Base-by-base conservation (phyloP, 2,888 invertebrate genomes). In the Acholoe squamosa region DNA sequence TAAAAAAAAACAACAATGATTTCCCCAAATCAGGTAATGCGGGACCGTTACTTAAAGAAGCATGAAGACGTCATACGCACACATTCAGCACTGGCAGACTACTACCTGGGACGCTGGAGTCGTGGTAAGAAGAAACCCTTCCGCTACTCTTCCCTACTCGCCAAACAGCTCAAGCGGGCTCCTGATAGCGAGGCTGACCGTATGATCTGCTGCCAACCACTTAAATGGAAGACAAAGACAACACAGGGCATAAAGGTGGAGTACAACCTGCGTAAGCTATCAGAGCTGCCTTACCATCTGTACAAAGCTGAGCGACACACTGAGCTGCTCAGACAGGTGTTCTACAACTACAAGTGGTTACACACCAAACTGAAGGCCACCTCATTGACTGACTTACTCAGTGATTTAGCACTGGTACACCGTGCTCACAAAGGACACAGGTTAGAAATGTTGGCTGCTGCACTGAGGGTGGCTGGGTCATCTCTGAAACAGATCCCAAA, bases 261-360 rank as follows among this genome's bases (percentile, higher is more conserved):
- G 14, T 94, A 92, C 92, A 95, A 95, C 90, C 90, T 91, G 31
- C 89, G 94, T 19, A 95, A 95, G 90, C 91, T 95, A 92, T 92
- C 92, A 33, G 94, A 94, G 86, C 92, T 95, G 31, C 94, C 94
- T 0, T 93, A 92, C 89, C 92, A 93, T 86, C 91, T 94, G 52
- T 67, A 91, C 31, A 86, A 92, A n/a, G 92, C 93, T 76, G 77
- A 91, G 16, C 92, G 94, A 25, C 98, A 98, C 95, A 97, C 98
- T 90, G 99, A 99, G 95, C 96, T 99, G 25, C 98, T 98, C 95
- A 97, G 97, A 52, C 97, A 98, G 94, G 98, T 99, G 0, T 96
- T 99, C 0, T 99, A 99, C 96, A 99, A 99, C 96, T 99, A 99
- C 95, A 98, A 98, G 94, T 99, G 99, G 98, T 96, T 99, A 0